These are phyloP conservation scores for Stercorarius parasiticus DNA, from an alignment of 2,113 vertebrate genomes.

Conservation along the genomic window DNA sequence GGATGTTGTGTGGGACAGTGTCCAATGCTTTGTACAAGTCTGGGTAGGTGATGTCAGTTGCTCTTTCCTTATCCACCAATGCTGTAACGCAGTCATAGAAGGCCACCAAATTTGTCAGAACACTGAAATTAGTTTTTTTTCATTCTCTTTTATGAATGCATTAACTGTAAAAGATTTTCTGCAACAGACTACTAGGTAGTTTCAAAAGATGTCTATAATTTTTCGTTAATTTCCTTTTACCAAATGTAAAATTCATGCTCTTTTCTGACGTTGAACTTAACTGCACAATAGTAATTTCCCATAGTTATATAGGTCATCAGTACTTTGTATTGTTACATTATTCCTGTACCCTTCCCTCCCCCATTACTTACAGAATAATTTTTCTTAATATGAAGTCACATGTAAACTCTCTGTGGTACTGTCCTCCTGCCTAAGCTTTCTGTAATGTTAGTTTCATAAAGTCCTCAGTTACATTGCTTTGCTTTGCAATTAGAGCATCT, in stretches of 20 bases:
- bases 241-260: background rate
- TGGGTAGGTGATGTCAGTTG: background rate
- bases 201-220: constrained; percentile 22
- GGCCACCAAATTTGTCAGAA: background rate
- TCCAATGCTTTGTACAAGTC: background rate
- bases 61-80: background rate
- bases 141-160: background rate
- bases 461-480: background rate
- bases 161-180: constrained; percentile 23
- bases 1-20: background rate
- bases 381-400: background rate
- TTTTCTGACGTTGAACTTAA: background rate
- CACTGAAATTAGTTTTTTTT: no score
- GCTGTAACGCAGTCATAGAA: background rate
- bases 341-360: background rate
- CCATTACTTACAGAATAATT: background rate
- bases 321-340: background rate
- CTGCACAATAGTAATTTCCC: background rate
- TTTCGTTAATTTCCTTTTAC: background rate
- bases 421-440: background rate
- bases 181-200: background rate
- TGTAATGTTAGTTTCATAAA: background rate
- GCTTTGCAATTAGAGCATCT: background rate
- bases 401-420: background rate
- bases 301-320: background rate